Conservation (phyloP, 2,888 invertebrate species). For the Cephus rjabovi region DNA sequence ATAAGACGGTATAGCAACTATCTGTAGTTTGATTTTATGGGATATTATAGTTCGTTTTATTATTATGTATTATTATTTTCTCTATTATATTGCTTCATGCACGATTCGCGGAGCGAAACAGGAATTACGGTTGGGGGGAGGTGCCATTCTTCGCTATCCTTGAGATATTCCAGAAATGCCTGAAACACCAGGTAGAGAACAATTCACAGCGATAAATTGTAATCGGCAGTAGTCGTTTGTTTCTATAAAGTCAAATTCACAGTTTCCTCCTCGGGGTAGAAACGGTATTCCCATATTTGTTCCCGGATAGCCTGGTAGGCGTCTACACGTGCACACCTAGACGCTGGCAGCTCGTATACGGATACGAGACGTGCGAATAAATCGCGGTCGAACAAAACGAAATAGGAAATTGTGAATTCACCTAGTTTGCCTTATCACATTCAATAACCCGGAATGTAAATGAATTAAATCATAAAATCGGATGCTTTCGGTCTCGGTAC, state of each 20-base stretch:
- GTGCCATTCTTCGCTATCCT: constrained; percentile 45
- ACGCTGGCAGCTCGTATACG: neutral
- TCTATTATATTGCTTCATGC: neutral
- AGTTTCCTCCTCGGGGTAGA: neutral
- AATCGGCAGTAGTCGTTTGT: neutral
- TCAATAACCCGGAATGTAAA: neutral
- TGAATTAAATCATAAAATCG: neutral
- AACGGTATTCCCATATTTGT: neutral
- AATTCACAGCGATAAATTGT: neutral
- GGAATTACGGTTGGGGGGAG: constrained; percentile 48
- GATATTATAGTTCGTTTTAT: neutral
- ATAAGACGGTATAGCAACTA: neutral
- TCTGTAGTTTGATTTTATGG: neutral
- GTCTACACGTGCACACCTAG: neutral
- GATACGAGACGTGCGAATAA: neutral
- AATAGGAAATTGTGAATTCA: neutral
- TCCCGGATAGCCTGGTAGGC: neutral
- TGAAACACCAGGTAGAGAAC: neutral
- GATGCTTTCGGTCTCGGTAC: neutral
- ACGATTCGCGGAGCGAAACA: neutral
- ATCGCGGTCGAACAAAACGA: neutral
- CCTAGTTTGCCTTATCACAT: neutral
- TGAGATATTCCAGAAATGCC: neutral
- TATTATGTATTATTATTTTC: neutral
- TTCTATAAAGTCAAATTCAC: neutral